A percentile compares a stretch with the other conserved stretches of the same genome.
These are phyloP conservation scores for Rhimphoctona megacephalus DNA, from an alignment of 2,888 invertebrate species.

Conservation along the genomic window DNA sequence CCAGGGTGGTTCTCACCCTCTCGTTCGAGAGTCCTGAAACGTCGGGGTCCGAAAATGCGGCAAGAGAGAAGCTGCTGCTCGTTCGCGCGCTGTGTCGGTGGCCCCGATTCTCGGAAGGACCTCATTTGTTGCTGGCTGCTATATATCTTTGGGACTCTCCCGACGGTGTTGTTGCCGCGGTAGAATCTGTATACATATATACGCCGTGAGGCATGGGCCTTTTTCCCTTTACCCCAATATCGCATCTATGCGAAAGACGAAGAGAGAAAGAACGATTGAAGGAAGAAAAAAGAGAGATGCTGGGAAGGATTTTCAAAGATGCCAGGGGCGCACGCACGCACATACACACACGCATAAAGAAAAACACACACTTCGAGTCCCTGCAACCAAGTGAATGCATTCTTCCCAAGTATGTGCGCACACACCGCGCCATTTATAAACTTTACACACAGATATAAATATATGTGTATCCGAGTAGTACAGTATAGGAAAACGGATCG, in stretches of 20 bases:
- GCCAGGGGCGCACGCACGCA: constrained; percentile 44
- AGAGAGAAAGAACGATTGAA: constrained; percentile 34
- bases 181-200: constrained; percentile 33
- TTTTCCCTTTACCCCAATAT: constrained; percentile 47
- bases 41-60: constrained; percentile 58
- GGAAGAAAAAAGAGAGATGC: constrained; percentile 66
- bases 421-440: constrained; percentile 9
- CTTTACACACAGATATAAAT: not conserved
- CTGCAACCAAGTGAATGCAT: constrained; percentile 57
- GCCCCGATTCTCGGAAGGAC: constrained; percentile 85
- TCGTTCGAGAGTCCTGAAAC: constrained; percentile 69
- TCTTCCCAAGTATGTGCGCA: constrained; percentile 29
- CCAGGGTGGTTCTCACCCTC: constrained; percentile 83
- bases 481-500: constrained; percentile 13
- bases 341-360: not conserved
- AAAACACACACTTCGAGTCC: constrained; percentile 25
- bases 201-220: constrained; percentile 57
- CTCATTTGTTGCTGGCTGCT: constrained; percentile 84
- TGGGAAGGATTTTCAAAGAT: constrained; percentile 61
- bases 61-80: constrained; percentile 52
- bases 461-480: not conserved
- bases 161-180: constrained; percentile 71
- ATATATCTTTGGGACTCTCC: constrained; percentile 82
- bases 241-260: constrained; percentile 37
- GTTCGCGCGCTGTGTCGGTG: constrained; percentile 83